Conservation (phyloP, 2,797 vertebrate genomes). For the Mus caroli region DNA sequence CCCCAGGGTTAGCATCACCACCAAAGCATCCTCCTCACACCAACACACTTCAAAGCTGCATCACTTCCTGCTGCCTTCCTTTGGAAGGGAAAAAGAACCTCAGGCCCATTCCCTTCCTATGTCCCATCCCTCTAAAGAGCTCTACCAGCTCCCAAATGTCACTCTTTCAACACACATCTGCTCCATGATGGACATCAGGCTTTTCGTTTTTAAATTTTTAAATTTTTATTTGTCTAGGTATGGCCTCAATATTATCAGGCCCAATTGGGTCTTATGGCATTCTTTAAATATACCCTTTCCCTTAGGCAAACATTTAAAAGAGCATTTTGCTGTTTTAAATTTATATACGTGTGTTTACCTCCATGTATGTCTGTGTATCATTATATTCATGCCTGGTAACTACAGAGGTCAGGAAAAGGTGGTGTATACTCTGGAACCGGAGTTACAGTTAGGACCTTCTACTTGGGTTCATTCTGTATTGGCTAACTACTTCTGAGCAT, state of each 20-base stretch:
- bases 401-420: background rate
- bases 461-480: background rate
- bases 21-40: background rate
- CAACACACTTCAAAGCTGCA: background rate
- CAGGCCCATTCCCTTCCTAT: background rate
- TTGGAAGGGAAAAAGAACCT: background rate
- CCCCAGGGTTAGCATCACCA: background rate
- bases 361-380: background rate
- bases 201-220: conserved; percentile 29
- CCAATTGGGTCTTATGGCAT: background rate
- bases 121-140: background rate
- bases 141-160: background rate
- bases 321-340: background rate
- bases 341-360: background rate
- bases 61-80: background rate
- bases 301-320: background rate
- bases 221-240: conserved; percentile 26
- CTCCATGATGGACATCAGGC: background rate
- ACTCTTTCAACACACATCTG: background rate
- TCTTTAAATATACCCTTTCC: conserved; percentile 15
- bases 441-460: background rate
- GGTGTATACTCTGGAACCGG: background rate
- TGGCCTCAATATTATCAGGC: background rate
- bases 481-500: background rate
- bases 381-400: background rate